These are phyloP conservation scores for Acanthosepion pharaonis DNA, from an alignment of 2,888 invertebrate species.

Conservation along the genomic window DNA sequence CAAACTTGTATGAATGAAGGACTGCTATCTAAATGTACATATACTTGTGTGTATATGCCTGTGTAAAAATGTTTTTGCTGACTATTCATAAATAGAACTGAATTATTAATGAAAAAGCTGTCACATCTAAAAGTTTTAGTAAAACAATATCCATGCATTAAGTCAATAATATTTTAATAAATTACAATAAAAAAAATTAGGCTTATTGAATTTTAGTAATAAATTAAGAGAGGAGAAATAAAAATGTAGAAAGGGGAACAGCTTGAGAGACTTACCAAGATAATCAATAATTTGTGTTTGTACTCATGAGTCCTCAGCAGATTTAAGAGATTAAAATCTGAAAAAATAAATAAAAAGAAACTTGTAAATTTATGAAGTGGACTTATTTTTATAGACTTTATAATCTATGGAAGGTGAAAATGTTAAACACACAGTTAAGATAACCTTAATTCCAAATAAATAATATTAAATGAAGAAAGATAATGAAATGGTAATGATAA, in stretches of 20 bases:
- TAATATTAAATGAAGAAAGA: too few species aligned
- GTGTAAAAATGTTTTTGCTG: too few species aligned
- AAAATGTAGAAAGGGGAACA: background rate
- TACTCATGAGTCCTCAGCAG: conserved; percentile 14
- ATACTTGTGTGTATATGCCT: too few species aligned
- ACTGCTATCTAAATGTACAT: too few species aligned
- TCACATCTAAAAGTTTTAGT: background rate
- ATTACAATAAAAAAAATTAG: background rate
- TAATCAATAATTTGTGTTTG: conserved; percentile 22
- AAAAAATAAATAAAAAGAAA: background rate
- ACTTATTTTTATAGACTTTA: background rate
- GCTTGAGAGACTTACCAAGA: background rate
- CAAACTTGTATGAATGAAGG: too few species aligned
- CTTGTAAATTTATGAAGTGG: background rate
- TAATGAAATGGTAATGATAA: too few species aligned
- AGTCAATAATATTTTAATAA: background rate
- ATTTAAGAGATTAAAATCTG: background rate
- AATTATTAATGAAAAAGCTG: background rate
- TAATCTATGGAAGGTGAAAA: too few species aligned
- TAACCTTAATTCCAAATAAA: too few species aligned
- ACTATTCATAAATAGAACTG: background rate
- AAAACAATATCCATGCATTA: background rate
- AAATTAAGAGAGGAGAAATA: background rate
- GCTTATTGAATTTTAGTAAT: background rate
- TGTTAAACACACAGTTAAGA: too few species aligned